Evolutionary conservation across 2,113 vertebrate genomes (phyloP).

Genomic region (mouse (Mus musculus)): DNA sequence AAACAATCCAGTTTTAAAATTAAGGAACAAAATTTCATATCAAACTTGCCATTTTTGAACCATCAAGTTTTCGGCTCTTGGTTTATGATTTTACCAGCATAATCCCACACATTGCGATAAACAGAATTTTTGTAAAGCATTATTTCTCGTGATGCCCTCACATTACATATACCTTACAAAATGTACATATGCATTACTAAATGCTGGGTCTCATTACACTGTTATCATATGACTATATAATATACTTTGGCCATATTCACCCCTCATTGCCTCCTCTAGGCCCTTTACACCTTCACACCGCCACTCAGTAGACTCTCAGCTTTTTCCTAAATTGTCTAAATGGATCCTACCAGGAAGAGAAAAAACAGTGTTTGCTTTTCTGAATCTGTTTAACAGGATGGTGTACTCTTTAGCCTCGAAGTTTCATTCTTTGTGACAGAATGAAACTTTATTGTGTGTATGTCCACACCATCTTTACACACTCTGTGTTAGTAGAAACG

Average conservation of each 20-base stretch:
- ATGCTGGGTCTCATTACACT: neutral
- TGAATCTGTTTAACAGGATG: neutral
- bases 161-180: neutral
- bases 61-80: neutral
- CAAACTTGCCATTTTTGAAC: neutral
- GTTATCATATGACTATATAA: neutral
- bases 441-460: neutral
- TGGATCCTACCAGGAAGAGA: neutral
- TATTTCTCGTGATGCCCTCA: neutral
- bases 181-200: too few relatives aligned
- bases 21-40: neutral
- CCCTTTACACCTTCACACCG: rapidly evolving
- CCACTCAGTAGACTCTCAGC: neutral
- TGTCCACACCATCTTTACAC: neutral
- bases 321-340: neutral
- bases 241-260: too few relatives aligned
- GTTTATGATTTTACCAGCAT: neutral
- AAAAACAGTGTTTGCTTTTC: neutral
- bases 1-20: neutral
- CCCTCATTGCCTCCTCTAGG: too few relatives aligned
- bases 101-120: rapidly evolving
- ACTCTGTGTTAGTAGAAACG: neutral
- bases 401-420: neutral
- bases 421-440: neutral
- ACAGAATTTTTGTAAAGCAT: neutral